Evolutionary conservation across 2,797 vertebrate species (phyloP), one percentile per base, ranked within the genome.

Genomic region (Mus spretus): DNA sequence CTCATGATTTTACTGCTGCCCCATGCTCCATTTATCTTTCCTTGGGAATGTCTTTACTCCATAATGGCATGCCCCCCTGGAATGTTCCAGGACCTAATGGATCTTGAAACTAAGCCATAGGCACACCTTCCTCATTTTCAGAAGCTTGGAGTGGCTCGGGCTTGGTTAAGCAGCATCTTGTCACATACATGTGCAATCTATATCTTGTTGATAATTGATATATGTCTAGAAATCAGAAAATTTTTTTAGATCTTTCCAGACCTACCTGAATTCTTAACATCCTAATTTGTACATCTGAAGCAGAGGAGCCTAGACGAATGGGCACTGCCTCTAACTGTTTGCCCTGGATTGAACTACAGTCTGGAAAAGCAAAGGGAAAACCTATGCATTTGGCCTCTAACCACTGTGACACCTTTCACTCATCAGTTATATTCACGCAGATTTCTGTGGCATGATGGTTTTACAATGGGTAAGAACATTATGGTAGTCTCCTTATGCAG

Each of bases 71-170:
- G 70, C 74, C 74, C 74, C 67, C 75, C 61, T 28, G 75, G 50
- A 82, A 6, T 90, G 78, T 72, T 90, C 91, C 47, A 75, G 86
- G 53, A 22, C 3, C 40, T 59, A 80, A 59, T 96, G 84, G 65
- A 94, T 67, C 81, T 87, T 94, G 91, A 83, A 74, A 96, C 37
- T 37, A 83, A 95, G 63, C n/a, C 61, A 92, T 12, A 57, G 40
- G 53, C 28, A 75, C 55, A 61, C 79, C 55, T 67, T 28, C 59
- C 44, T 93, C 40, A 72, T 93, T 96, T 94, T 67, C 74, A 88
- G 72, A 97, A 90, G 37, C 31, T 34, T 75, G 40, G 26, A 63
- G 28, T 84, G 93, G 1, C 40, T 61, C 74, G 13, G 15, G 10
- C 47, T 83, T 94, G 6, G 63, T 81, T 83, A 85, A 75, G 40